Percentiles rank a stretch among this genome's conserved stretches.
phyloP scores from a whole-genome alignment of 1,140 invertebrate species.

The Drusus annulatus region DNA sequence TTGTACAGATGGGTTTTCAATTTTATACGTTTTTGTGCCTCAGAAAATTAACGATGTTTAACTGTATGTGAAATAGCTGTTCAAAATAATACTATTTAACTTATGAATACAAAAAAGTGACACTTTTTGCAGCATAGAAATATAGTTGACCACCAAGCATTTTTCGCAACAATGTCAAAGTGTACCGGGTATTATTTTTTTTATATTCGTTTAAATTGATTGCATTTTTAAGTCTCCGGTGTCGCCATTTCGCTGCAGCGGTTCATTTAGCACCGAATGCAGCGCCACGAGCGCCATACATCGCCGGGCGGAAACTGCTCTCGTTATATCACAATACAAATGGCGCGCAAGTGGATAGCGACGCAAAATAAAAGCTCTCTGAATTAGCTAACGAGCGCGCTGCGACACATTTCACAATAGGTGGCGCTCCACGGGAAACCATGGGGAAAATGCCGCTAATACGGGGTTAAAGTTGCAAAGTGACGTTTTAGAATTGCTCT shows the following conservation, averaged over 20 bases:
- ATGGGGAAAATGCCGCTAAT: constrained; percentile 9
- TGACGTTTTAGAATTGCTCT: background rate
- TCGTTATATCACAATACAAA: constrained; percentile 40
- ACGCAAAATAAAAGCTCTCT: constrained; percentile 21
- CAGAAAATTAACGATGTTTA: too few relatives aligned
- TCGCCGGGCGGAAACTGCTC: constrained; percentile 8
- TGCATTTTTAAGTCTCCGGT: background rate
- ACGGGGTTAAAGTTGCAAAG: background rate
- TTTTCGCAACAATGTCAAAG: too few relatives aligned
- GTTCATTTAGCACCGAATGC: constrained; percentile 32
- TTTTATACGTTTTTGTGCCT: too few relatives aligned
- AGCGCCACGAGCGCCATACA: constrained; percentile 21
- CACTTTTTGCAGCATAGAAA: too few relatives aligned
- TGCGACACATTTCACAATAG: constrained; percentile 17
- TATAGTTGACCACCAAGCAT: too few relatives aligned
- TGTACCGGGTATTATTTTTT: too few relatives aligned
- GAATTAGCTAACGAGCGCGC: constrained; percentile 39
- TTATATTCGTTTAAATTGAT: too few relatives aligned
- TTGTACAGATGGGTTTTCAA: too few relatives aligned
- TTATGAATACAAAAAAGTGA: too few relatives aligned
- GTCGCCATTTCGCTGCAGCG: constrained; percentile 14
- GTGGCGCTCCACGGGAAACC: background rate
- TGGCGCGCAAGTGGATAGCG: constrained; percentile 27
- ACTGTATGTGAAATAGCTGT: too few relatives aligned
- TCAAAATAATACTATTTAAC: too few relatives aligned